Conservation (phyloP, 92 coral and sea anemone genomes). For the Parazoanthus atlanticus region DNA sequence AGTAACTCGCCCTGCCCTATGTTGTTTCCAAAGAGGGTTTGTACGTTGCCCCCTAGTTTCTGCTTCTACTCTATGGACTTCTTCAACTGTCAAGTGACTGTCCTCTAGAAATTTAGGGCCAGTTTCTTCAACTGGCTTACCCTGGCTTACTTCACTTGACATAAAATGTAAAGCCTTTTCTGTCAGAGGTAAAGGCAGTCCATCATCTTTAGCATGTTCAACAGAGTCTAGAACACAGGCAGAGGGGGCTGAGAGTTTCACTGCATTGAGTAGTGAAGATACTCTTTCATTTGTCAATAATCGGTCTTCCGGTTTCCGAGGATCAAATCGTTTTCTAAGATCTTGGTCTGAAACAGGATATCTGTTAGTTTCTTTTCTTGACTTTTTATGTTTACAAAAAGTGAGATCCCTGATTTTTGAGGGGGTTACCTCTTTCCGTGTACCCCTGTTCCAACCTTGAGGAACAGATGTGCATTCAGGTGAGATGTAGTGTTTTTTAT, state of each 20-base stretch:
- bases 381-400: slow-evolving; percentile 20
- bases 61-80: slow-evolving; percentile 44
- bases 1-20: slow-evolving; percentile 56
- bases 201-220: slow-evolving; percentile 51
- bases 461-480: not conserved
- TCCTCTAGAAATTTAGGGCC: slow-evolving; percentile 49
- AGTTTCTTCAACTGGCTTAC: slow-evolving; percentile 47
- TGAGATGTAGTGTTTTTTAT: not conserved
- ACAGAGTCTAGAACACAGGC: slow-evolving; percentile 54
- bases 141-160: slow-evolving; percentile 37
- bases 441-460: not conserved
- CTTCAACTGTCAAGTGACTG: slow-evolving; percentile 40
- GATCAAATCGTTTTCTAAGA: slow-evolving; percentile 58
- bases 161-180: slow-evolving; percentile 51
- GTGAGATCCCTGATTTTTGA: not conserved
- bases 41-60: slow-evolving; percentile 53
- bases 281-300: slow-evolving; percentile 51
- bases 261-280: slow-evolving; percentile 18
- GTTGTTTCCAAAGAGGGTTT: slow-evolving; percentile 49
- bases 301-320: slow-evolving; percentile 55
- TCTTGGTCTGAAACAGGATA: slow-evolving; percentile 15
- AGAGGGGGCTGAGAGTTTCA: slow-evolving; percentile 25
- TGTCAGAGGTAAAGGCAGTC: slow-evolving; percentile 29
- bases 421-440: slow-evolving; percentile 10
- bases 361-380: slow-evolving; percentile 7